These are phyloP conservation scores for Myanophis thanlyinensis DNA, from an alignment of 2,113 vertebrate genomes.

Conservation along the genomic window DNA sequence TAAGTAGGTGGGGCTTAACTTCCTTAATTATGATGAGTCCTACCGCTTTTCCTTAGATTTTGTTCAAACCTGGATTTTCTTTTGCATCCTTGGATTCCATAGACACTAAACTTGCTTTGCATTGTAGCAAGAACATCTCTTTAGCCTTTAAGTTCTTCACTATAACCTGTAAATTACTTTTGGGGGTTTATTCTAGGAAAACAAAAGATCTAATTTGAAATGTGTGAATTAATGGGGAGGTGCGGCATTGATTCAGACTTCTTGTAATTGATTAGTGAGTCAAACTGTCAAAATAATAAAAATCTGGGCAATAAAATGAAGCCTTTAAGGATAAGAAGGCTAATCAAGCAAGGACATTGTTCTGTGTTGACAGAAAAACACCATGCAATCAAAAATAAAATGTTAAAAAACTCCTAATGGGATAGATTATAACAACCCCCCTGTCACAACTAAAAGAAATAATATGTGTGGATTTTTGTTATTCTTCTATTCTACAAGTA, in stretches of 20 bases:
- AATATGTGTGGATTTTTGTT: no score
- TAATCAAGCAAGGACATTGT: neutral
- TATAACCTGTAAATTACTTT: neutral
- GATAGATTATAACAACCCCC: neutral
- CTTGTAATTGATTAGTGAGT: neutral
- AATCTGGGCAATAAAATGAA: neutral
- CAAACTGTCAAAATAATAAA: constrained; percentile 3
- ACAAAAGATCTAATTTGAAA: neutral
- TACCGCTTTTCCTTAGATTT: neutral
- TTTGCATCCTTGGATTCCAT: neutral
- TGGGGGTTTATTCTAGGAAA: neutral
- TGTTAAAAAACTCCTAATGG: neutral
- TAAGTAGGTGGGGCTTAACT: neutral
- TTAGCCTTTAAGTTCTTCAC: neutral
- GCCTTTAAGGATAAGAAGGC: neutral
- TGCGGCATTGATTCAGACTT: neutral
- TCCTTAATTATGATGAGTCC: neutral
- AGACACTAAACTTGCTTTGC: neutral
- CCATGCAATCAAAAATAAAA: neutral
- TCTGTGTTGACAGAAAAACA: neutral
- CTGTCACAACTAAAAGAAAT: no score
- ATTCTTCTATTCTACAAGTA: no score
- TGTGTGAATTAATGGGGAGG: neutral
- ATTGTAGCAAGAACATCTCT: neutral
- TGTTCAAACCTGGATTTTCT: neutral